Evolutionary conservation across 30 jellyfish, hydroid and myxozoan species (phyloP), one percentile per base, ranked within the genome.

Genomic region (Aurelia sp.): DNA sequence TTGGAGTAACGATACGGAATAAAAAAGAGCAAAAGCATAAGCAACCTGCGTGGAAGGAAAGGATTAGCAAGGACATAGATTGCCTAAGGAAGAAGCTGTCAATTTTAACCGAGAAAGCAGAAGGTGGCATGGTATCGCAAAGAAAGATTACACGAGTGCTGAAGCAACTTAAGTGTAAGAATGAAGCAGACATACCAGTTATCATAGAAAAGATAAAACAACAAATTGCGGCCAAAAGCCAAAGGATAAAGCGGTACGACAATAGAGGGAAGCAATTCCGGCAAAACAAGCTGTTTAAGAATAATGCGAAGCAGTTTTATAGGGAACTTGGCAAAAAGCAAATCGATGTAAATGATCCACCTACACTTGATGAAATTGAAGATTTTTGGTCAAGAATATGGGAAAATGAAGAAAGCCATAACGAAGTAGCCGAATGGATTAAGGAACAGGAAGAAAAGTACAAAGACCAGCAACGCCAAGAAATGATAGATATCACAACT

Each of bases 151-250:
- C 81, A 64, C 41, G 51, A 27, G 24, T 63, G 41, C 41, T 30
- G 41, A 33, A 51, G 66, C 35, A 62, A 66, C 41, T 41, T 30
- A 63, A 79, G 15, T 17, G 41, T 50, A 55, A 67, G 21, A 41
- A 22, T 17, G 70, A 61, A 35, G 59, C 31, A 40, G 50, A 21
- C 30, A 38, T 79, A 27, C 65, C 65, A 11, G n/a, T 19, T 3
- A 55, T 71, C 27, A 79, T 41, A 38, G 90, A 79, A 63, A 59
- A 67, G n/a, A n/a, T 79, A 40, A 79, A 64, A 24, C 90, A 79
- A 52, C 31, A 64, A 47, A 79, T 77, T 17, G 72, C 41, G 55
- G 69, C 22, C 55, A 79, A 79, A 61, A 69, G 81, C 10, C 90
- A 79, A 47, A 62, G 40, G 74, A 63, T 15, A 63, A 63, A 3